A percentile compares a stretch with the other conserved stretches of the same genome.
Evolutionary conservation across 2,888 invertebrate genomes (phyloP).

Genomic region (Synanthedon myopaeformis): DNA sequence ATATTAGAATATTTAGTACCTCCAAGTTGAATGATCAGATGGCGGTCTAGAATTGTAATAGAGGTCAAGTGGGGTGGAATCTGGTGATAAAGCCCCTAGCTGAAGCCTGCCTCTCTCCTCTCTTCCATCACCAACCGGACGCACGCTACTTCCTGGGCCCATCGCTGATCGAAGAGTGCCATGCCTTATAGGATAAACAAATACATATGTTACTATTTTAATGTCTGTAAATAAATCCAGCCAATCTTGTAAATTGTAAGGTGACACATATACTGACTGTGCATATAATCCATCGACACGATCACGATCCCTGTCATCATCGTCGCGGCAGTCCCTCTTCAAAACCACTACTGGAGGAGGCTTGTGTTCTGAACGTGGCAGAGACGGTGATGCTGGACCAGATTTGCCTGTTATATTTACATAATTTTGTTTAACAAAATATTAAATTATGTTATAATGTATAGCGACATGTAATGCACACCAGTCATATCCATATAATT

Average conservation of each 20-base stretch:
- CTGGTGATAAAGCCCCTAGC: conserved; percentile 76
- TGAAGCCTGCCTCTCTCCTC: conserved; percentile 84
- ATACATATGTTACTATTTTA: conserved; percentile 1
- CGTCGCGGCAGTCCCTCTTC: conserved; percentile 87
- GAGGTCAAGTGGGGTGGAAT: conserved; percentile 77
- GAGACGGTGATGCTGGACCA: conserved; percentile 67
- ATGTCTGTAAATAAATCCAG: background rate
- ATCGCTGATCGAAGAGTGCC: conserved; percentile 52
- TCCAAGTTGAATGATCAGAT: conserved; percentile 69
- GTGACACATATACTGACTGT: conserved; percentile 30
- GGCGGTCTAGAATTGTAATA: conserved; percentile 85
- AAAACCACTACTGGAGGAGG: conserved; percentile 93
- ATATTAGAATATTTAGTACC: conserved; percentile 25
- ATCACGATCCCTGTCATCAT: conserved; percentile 75
- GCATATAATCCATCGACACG: conserved; percentile 59
- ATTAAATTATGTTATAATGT: background rate
- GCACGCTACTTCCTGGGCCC: conserved; percentile 65
- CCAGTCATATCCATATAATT: too few relatives aligned
- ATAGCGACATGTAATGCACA: background rate
- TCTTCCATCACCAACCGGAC: conserved; percentile 80
- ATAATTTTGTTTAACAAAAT: background rate
- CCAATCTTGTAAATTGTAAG: background rate
- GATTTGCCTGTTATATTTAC: conserved; percentile 46
- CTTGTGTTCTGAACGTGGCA: conserved; percentile 80
- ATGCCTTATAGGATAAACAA: conserved; percentile 31